Evolutionary conservation across 2,113 vertebrate genomes (phyloP).

Genomic region (Sturnira hondurensis): DNA sequence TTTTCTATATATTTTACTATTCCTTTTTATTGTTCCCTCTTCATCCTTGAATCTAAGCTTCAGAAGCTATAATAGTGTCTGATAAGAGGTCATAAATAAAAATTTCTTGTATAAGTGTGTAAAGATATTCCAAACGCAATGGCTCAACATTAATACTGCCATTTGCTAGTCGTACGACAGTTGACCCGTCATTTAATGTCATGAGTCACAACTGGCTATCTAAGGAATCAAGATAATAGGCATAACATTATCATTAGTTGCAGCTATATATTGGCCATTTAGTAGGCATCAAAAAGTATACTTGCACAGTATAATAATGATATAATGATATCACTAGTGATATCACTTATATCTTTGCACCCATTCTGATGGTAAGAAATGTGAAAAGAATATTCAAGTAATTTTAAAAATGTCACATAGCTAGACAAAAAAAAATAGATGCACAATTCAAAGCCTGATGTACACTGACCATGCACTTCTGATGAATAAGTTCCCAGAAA

Average conservation of each 20-base stretch:
- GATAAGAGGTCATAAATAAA: background rate
- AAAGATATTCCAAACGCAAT: background rate
- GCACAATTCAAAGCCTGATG: background rate
- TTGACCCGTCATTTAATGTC: background rate
- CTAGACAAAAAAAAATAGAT: background rate
- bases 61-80: background rate
- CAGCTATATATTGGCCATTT: background rate
- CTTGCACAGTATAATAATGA: background rate
- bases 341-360: background rate
- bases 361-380: background rate
- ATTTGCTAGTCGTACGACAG: background rate
- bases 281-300: background rate
- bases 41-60: background rate
- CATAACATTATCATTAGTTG: background rate
- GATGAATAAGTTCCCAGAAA: background rate
- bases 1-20: background rate
- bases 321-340: background rate
- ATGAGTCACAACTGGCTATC: background rate
- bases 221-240: background rate
- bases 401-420: background rate
- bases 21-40: background rate
- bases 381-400: background rate
- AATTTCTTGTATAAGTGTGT: background rate
- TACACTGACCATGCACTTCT: background rate
- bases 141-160: background rate